phyloP scores from a whole-genome alignment of 2,113 vertebrate genomes.

The Gnathonemus longibarbis region DNA sequence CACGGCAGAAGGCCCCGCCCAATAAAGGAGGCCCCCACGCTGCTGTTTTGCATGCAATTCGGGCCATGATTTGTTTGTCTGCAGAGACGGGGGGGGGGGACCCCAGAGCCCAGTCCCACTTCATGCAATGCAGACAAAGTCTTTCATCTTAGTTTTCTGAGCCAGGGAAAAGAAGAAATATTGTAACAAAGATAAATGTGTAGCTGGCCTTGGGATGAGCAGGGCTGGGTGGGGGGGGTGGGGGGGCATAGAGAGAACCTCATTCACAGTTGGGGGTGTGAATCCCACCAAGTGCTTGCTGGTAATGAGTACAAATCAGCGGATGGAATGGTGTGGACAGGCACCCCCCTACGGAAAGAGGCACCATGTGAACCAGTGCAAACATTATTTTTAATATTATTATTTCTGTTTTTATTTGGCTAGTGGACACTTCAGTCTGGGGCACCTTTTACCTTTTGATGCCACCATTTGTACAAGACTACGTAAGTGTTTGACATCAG shows the following conservation, averaged over 20 bases:
- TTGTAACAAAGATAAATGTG: conserved; percentile 21
- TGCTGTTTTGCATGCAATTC: not conserved
- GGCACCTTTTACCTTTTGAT: not conserved
- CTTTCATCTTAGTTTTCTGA: conserved; percentile 7
- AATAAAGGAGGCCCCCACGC: not conserved
- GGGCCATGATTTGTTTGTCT: not conserved
- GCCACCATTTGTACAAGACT: not conserved
- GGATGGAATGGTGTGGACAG: not conserved
- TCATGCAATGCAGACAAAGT: not conserved
- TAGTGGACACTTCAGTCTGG: not conserved
- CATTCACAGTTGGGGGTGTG: not conserved
- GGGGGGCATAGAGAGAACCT: not conserved
- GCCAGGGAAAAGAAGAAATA: not conserved
- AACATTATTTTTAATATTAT: not conserved
- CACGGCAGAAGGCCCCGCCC: not conserved
- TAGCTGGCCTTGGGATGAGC: not conserved
- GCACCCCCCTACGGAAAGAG: not conserved
- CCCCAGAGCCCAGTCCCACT: not conserved
- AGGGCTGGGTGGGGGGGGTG: not conserved
- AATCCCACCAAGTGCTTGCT: not conserved
- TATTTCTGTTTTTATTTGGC: not conserved
- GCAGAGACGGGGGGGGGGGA: not conserved
- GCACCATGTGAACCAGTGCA: not conserved
- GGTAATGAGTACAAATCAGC: conserved; percentile 22
- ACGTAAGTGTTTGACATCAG: not conserved